These are phyloP conservation scores for Hippopotamyrus pictus DNA, from an alignment of 2,797 vertebrate species.

Conservation along the genomic window DNA sequence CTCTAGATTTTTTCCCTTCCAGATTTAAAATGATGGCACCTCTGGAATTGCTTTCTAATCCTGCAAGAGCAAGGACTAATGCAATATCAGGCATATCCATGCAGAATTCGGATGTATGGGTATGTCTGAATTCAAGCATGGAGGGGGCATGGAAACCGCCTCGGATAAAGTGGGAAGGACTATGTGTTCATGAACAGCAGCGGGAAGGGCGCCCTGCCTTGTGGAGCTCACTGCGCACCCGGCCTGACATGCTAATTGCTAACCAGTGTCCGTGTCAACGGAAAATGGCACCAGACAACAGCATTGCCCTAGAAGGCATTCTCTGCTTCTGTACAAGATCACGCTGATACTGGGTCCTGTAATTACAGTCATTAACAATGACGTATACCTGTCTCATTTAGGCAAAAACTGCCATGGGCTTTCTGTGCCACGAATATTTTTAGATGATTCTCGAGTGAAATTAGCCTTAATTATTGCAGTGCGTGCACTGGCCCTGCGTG, in stretches of 20 bases:
- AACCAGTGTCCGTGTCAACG: constrained; percentile 12
- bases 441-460: constrained; percentile 3
- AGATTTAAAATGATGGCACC: not conserved
- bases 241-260: constrained; percentile 25
- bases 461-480: constrained; percentile 17
- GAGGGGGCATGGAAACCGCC: not conserved
- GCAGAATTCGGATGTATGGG: not conserved
- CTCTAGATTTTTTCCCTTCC: not conserved
- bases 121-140: not conserved
- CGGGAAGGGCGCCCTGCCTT: not conserved
- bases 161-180: not conserved
- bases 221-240: not conserved
- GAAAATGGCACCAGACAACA: constrained; percentile 10
- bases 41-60: not conserved
- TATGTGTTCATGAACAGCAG: not conserved
- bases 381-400: constrained; percentile 17
- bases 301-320: constrained; percentile 7
- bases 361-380: constrained; percentile 21
- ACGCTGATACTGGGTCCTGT: not conserved
- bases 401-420: not conserved
- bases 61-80: not conserved
- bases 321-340: constrained; percentile 6
- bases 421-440: not conserved
- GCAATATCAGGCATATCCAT: not conserved
- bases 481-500: not conserved